Evolutionary conservation across 2,888 invertebrate species (phyloP).

Genomic region (Tenodera sinensis): DNA sequence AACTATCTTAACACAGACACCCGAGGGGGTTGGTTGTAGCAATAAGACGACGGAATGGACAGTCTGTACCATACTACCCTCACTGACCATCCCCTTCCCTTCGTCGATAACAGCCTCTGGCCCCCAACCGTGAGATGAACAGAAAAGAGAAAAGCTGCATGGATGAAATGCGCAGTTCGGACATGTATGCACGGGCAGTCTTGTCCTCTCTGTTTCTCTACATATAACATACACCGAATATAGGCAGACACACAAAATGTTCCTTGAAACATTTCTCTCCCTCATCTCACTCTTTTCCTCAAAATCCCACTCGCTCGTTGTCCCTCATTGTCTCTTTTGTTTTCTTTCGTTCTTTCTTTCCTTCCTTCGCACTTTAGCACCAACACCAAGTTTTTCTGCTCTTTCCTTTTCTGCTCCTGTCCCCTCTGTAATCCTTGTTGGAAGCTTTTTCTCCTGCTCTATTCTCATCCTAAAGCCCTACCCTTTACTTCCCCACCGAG

Average conservation of each 20-base stretch:
- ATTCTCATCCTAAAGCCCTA: constrained; percentile 35
- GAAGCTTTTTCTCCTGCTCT: constrained; percentile 25
- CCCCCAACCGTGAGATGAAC: not conserved
- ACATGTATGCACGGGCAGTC: not conserved
- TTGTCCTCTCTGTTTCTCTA: not conserved
- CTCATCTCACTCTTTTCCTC: constrained; percentile 33
- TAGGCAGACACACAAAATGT: constrained; percentile 6
- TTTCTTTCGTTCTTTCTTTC: not conserved
- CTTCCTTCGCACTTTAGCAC: constrained; percentile 9
- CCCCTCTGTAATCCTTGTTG: constrained; percentile 14
- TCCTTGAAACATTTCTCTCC: constrained; percentile 21
- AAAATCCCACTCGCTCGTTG: constrained; percentile 38
- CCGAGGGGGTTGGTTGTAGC: not conserved
- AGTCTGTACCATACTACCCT: constrained; percentile 5
- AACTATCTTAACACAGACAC: not conserved
- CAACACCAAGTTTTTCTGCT: constrained; percentile 23
- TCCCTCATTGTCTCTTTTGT: not conserved
- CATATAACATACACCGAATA: not conserved
- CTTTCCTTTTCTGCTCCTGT: not conserved
- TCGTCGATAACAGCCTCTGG: constrained; percentile 32
- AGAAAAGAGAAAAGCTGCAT: not conserved
- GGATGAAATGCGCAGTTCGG: constrained; percentile 15
- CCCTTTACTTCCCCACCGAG: constrained; percentile 19
- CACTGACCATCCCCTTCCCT: constrained; percentile 29
- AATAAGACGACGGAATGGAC: constrained; percentile 20